phyloP scores from a whole-genome alignment of 2,797 vertebrate genomes.

The Trachops cirrhosus region DNA sequence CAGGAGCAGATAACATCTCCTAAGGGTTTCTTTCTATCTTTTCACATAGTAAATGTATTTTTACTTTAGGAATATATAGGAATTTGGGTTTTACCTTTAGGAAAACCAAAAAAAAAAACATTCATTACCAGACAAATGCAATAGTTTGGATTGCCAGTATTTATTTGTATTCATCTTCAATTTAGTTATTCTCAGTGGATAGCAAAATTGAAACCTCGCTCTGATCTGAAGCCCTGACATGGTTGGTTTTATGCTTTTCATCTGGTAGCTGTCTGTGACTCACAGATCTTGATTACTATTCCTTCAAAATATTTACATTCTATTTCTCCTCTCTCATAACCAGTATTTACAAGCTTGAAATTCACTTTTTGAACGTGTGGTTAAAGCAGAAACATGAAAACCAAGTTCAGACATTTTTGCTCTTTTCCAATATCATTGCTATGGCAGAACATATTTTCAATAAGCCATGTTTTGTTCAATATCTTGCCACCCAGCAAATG shows the following conservation, averaged over 20 bases:
- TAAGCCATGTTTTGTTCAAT: not conserved
- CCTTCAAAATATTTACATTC: slow-evolving; percentile 39
- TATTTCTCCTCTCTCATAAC: not conserved
- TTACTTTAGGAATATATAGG: not conserved
- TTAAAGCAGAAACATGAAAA: slow-evolving; percentile 44
- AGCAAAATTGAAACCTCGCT: slow-evolving; percentile 24
- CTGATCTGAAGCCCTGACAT: not conserved
- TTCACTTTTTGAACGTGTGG: not conserved
- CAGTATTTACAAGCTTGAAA: slow-evolving; percentile 33
- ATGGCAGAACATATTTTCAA: slow-evolving; percentile 17
- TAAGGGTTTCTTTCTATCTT: not conserved
- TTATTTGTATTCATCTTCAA: slow-evolving; percentile 21
- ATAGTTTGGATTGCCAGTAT: not conserved
- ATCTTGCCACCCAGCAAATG: not conserved
- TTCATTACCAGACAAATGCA: not conserved
- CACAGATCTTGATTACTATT: not conserved
- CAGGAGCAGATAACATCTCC: not conserved
- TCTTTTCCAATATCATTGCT: not conserved
- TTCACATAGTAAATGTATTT: not conserved
- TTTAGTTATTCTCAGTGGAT: not conserved
- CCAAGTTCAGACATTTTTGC: not conserved
- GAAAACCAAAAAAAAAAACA: not conserved
- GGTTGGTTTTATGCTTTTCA: not conserved
- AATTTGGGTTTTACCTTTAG: too few species aligned
- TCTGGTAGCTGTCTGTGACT: not conserved